Evolutionary conservation across 2,113 vertebrate species (phyloP).

Genomic region (Oostethus manadensis): DNA sequence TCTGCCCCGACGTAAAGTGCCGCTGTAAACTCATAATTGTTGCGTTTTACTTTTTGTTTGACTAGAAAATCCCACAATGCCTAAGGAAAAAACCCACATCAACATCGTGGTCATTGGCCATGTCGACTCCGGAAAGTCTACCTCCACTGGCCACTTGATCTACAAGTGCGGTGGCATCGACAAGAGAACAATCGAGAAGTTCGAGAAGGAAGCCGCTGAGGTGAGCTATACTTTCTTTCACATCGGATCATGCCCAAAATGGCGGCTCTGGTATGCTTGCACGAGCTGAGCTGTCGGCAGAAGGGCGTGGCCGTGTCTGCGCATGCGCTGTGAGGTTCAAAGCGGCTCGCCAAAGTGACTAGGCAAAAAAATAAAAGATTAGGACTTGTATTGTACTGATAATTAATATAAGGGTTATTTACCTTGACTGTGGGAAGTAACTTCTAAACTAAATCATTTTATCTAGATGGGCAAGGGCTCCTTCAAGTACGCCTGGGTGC

Average conservation of each 20-base stretch:
- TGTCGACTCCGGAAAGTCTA: slow-evolving; percentile 82
- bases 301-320: slow-evolving; percentile 44
- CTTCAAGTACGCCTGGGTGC: slow-evolving; percentile 81
- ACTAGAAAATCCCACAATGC: slow-evolving; percentile 68
- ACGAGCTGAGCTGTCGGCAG: slow-evolving; percentile 22
- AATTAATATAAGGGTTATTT: no score
- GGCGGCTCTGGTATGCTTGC: slow-evolving; percentile 64
- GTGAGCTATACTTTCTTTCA: slow-evolving; percentile 37
- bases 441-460: no score
- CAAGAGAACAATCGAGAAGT: slow-evolving; percentile 82
- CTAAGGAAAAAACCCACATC: slow-evolving; percentile 78
- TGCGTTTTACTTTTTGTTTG: neutral
- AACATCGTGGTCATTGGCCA: slow-evolving; percentile 84
- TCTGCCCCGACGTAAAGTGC: no score
- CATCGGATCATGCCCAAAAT: slow-evolving; percentile 58
- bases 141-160: slow-evolving; percentile 78
- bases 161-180: slow-evolving; percentile 82
- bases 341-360: neutral
- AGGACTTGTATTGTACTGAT: neutral
- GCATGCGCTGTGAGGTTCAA: slow-evolving; percentile 57
- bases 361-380: slow-evolving; percentile 26
- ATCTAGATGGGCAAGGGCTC: slow-evolving; percentile 80
- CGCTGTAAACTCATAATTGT: no score
- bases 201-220: slow-evolving; percentile 80
- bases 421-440: no score